phyloP scores from a whole-genome alignment of 2,888 invertebrate species.

The Megastigmus dorsalis region DNA sequence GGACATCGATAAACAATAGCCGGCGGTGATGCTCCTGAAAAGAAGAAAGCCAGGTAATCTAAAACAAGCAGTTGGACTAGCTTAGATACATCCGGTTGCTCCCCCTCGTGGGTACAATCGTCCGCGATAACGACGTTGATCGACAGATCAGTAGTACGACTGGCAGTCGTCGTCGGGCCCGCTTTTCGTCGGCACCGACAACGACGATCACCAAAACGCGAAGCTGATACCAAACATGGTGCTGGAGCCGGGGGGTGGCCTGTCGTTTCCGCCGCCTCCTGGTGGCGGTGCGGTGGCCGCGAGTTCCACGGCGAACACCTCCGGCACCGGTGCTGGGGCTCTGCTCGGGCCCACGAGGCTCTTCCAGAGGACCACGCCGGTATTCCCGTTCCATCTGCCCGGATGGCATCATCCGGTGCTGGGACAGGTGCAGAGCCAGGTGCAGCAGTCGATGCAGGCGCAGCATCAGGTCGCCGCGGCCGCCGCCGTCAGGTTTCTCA shows the following conservation, averaged over 20 bases:
- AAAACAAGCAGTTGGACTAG: no score
- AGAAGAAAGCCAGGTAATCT: background rate
- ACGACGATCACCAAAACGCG: conserved; percentile 57
- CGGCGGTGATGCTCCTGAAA: background rate
- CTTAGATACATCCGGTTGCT: background rate
- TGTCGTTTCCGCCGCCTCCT: conserved; percentile 73
- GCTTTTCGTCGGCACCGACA: conserved; percentile 37
- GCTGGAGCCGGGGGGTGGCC: conserved; percentile 73
- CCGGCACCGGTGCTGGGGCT: conserved; percentile 63
- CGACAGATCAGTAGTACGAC: background rate
- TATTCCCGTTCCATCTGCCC: conserved; percentile 71
- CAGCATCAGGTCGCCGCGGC: conserved; percentile 70
- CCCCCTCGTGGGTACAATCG: no score
- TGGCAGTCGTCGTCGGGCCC: conserved; percentile 14
- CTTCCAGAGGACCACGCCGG: conserved; percentile 71
- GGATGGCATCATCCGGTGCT: conserved; percentile 72
- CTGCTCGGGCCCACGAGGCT: conserved; percentile 65
- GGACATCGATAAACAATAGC: no score
- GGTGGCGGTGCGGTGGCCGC: conserved; percentile 67
- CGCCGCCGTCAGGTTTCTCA: conserved; percentile 68
- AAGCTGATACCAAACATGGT: conserved; percentile 74
- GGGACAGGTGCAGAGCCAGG: conserved; percentile 71
- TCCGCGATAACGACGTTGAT: background rate
- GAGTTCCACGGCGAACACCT: conserved; percentile 68
- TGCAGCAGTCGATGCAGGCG: conserved; percentile 70